phyloP scores from a whole-genome alignment of 2,113 vertebrate species.

The Speoplatyrhinus poulsoni region DNA sequence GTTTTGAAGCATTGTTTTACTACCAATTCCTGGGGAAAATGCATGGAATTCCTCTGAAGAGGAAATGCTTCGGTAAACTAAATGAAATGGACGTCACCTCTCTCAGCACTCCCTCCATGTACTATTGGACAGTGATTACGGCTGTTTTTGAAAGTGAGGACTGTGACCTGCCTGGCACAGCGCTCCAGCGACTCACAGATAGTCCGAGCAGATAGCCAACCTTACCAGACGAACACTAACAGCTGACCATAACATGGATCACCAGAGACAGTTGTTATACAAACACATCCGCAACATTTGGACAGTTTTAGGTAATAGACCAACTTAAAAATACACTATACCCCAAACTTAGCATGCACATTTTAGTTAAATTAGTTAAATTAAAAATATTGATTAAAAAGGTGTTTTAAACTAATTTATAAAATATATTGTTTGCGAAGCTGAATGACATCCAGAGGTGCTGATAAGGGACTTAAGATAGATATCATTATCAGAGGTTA shows the following conservation, averaged over 20 bases:
- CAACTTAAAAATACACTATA: no score
- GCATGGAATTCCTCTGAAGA: not conserved
- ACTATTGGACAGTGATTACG: constrained; percentile 70
- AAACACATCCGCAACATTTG: not conserved
- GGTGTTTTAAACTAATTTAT: not conserved
- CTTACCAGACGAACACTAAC: constrained; percentile 16
- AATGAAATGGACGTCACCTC: constrained; percentile 32
- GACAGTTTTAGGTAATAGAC: no score
- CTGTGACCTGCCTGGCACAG: constrained; percentile 32
- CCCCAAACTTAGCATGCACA: no score
- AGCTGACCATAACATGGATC: constrained; percentile 5
- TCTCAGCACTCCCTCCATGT: constrained; percentile 53
- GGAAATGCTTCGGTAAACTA: constrained; percentile 16
- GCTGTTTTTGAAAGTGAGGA: constrained; percentile 43
- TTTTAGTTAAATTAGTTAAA: no score
- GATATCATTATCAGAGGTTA: not conserved
- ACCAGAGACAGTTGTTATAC: constrained; percentile 1
- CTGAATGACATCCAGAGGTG: constrained; percentile 8
- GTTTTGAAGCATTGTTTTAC: constrained; percentile 27
- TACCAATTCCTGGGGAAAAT: constrained; percentile 32
- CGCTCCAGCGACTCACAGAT: constrained; percentile 41
- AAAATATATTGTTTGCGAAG: not conserved
- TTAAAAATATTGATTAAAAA: no score
- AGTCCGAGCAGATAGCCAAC: constrained; percentile 8
- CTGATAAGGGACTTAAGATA: constrained; percentile 8